A percentile compares a stretch with the other conserved stretches of the same genome.
These are phyloP conservation scores for Drosophila hamatofila DNA, from an alignment of 2,888 invertebrate genomes.

Conservation along the genomic window DNA sequence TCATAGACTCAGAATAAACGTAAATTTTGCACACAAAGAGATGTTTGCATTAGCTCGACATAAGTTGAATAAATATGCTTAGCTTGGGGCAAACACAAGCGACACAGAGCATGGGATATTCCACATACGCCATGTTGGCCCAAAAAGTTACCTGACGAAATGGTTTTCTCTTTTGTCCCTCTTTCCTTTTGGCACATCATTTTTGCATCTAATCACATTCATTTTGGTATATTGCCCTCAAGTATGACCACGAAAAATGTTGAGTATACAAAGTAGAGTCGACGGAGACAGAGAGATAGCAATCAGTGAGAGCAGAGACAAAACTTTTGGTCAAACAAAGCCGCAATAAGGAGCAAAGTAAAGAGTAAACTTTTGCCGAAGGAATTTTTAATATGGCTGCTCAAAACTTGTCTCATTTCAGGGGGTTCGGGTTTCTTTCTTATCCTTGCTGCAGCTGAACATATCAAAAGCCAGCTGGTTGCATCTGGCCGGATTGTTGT, in stretches of 20 bases:
- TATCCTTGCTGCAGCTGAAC: constrained; percentile 4
- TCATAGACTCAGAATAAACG: background rate
- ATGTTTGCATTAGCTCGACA: background rate
- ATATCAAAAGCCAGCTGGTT: constrained; percentile 7
- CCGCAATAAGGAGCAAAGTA: constrained; percentile 27
- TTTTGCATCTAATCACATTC: constrained; percentile 17
- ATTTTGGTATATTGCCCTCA: constrained; percentile 8
- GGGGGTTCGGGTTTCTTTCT: background rate
- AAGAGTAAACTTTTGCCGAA: constrained; percentile 49
- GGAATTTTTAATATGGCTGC: constrained; percentile 54
- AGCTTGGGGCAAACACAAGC: constrained; percentile 10
- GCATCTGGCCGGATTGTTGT: constrained; percentile 47
- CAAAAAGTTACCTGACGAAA: background rate
- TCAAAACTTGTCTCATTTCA: constrained; percentile 30
- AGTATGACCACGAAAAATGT: constrained; percentile 16
- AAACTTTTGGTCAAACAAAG: constrained; percentile 39
- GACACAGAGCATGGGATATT: background rate
- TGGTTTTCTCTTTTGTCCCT: background rate
- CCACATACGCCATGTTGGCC: constrained; percentile 20
- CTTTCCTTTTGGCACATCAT: background rate
- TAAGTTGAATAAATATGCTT: constrained; percentile 6
- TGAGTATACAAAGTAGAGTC: background rate
- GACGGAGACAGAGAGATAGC: background rate
- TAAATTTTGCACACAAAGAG: no score
- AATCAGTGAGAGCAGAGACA: constrained; percentile 22